Conservation (phyloP, 2,888 invertebrate genomes). For the Habrosyne pyritoides region DNA sequence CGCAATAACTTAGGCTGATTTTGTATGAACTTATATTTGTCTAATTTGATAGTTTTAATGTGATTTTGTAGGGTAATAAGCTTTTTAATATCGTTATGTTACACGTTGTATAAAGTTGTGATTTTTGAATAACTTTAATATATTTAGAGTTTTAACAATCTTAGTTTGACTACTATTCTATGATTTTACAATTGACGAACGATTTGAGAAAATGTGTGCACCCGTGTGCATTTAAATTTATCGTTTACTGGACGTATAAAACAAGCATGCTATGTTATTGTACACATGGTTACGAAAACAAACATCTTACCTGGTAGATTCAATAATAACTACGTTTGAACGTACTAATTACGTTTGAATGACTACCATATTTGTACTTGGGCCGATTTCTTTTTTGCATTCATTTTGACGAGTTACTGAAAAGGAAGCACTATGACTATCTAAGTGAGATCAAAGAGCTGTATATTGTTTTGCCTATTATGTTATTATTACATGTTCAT, state of each 20-base stretch:
- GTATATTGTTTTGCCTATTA: constrained; percentile 16
- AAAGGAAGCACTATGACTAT: not conserved
- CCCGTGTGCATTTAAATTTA: not conserved
- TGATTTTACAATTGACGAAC: not conserved
- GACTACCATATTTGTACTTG: not conserved
- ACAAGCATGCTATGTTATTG: not conserved
- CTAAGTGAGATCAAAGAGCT: constrained; percentile 1
- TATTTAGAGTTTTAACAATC: not conserved
- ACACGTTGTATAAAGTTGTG: not conserved
- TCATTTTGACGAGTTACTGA: not conserved
- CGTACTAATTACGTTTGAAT: not conserved
- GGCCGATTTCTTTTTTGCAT: not conserved
- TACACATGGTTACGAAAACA: not conserved
- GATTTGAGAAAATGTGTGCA: not conserved
- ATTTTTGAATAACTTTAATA: not conserved
- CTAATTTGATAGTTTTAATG: too few relatives aligned
- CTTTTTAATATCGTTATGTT: too few relatives aligned
- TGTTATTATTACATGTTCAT: constrained; percentile 15
- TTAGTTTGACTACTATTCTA: not conserved
- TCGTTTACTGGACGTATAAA: not conserved
- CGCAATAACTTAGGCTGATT: too few relatives aligned
- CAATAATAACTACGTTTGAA: not conserved
- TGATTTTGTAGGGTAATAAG: too few relatives aligned
- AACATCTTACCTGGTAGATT: not conserved
- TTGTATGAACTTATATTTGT: too few relatives aligned